Conservation (phyloP, 1,140 invertebrate genomes). For the Brachystomella parvula region DNA sequence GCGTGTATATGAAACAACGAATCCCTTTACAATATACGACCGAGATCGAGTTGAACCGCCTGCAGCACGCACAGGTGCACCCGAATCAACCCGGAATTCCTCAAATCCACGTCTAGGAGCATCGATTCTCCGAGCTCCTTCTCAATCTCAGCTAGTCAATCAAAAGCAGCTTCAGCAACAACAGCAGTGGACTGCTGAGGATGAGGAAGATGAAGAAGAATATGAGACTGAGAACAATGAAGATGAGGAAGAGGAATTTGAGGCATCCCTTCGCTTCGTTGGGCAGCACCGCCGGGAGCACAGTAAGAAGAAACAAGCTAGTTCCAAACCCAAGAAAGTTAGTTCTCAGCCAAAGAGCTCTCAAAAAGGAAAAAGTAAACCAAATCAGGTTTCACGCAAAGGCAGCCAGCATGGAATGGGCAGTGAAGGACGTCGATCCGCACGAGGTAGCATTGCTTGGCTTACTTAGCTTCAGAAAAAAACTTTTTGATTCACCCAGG, state of each 20-base stretch:
- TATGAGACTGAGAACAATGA: background rate
- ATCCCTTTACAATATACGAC: background rate
- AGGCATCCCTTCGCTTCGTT: background rate
- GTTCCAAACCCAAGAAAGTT: background rate
- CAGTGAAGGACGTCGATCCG: background rate
- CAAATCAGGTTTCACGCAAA: background rate
- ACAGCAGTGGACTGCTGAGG: background rate
- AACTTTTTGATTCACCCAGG: background rate
- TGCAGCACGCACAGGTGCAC: background rate
- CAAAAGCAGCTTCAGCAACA: background rate
- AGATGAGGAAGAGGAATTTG: background rate
- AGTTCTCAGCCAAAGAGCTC: background rate
- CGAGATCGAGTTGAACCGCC: background rate
- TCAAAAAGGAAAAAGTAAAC: background rate
- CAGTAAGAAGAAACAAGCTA: background rate
- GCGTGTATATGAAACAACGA: background rate
- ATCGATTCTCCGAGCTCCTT: background rate
- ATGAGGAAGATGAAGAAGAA: background rate
- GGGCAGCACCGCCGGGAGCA: too few relatives aligned
- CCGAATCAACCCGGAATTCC: background rate
- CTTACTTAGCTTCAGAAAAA: background rate
- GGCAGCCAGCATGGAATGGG: background rate
- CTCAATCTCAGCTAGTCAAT: background rate
- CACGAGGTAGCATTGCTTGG: background rate
- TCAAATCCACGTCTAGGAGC: background rate